Conservation (phyloP, 37 sponge, comb jelly and placozoan genomes). For the Tethya wilhelma region DNA sequence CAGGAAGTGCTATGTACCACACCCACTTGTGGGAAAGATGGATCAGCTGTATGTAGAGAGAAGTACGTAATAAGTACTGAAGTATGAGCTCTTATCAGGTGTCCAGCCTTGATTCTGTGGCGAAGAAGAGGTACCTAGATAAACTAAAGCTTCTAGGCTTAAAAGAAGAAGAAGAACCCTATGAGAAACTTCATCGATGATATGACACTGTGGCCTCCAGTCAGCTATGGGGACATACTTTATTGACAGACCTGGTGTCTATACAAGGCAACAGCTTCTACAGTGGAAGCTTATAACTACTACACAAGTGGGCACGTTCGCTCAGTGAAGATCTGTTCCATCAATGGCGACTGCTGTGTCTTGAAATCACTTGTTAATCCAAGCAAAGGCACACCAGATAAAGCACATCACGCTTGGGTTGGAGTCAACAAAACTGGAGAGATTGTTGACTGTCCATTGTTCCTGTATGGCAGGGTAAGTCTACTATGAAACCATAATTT, state of each 20-base stretch:
- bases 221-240: slow-evolving; percentile 13
- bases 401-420: slow-evolving; percentile 33
- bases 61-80: no score
- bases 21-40: no score
- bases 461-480: slow-evolving; percentile 38
- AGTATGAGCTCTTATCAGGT: slow-evolving; percentile 5
- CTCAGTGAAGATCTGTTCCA: slow-evolving; percentile 4
- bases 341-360: not conserved
- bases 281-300: slow-evolving; percentile 47
- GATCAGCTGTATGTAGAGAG: no score
- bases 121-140: slow-evolving; percentile 11
- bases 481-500: not conserved
- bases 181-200: slow-evolving; percentile 15
- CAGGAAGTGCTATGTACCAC: no score
- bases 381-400: slow-evolving; percentile 18
- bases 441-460: slow-evolving; percentile 29
- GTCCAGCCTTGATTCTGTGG: slow-evolving; percentile 14
- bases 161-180: slow-evolving; percentile 14
- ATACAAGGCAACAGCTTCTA: slow-evolving; percentile 2
- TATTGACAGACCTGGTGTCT: slow-evolving; percentile 5
- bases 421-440: slow-evolving; percentile 3
- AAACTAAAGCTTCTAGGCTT: slow-evolving; percentile 18
- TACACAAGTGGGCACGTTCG: slow-evolving; percentile 38
- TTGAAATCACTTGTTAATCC: slow-evolving; percentile 44
- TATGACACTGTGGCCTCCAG: slow-evolving; percentile 34